Evolutionary conservation across 2,113 vertebrate species (phyloP).

Genomic region (Laterallus jamaicensis): DNA sequence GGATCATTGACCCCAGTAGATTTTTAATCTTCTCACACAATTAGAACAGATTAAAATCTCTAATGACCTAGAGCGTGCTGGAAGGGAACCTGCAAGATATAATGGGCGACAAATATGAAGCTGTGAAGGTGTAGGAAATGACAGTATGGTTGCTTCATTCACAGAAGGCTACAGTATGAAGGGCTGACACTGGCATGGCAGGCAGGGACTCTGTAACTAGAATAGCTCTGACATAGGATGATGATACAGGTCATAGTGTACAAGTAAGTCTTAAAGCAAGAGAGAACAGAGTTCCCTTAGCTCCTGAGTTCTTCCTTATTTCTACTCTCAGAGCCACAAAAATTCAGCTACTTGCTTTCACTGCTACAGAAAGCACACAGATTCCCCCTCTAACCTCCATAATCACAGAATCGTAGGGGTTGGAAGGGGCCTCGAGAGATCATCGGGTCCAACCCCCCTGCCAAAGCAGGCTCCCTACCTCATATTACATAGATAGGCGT

Average conservation of each 20-base stretch:
- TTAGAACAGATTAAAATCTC: not conserved
- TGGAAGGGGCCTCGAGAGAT: no score
- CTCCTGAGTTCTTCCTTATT: not conserved
- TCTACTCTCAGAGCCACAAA: not conserved
- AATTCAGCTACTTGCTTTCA: not conserved
- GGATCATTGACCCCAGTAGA: not conserved
- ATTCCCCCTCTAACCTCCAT: not conserved
- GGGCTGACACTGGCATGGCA: not conserved
- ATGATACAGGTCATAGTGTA: not conserved
- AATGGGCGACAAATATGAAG: not conserved
- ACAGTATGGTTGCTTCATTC: not conserved
- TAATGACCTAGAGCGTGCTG: not conserved
- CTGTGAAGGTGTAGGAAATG: fast-evolving
- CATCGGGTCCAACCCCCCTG: no score
- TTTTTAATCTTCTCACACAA: not conserved
- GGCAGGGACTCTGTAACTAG: not conserved
- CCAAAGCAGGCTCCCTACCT: no score
- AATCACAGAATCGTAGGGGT: no score
- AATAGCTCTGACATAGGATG: fast-evolving
- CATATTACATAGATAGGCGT: no score
- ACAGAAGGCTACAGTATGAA: not conserved
- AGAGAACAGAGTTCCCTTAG: not conserved
- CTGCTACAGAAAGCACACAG: not conserved
- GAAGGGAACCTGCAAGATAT: not conserved
- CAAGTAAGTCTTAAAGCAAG: no score